A percentile compares a stretch with the other conserved stretches of the same genome.
Evolutionary conservation across 2,113 vertebrate genomes (phyloP).

Genomic region (Micromys minutus): DNA sequence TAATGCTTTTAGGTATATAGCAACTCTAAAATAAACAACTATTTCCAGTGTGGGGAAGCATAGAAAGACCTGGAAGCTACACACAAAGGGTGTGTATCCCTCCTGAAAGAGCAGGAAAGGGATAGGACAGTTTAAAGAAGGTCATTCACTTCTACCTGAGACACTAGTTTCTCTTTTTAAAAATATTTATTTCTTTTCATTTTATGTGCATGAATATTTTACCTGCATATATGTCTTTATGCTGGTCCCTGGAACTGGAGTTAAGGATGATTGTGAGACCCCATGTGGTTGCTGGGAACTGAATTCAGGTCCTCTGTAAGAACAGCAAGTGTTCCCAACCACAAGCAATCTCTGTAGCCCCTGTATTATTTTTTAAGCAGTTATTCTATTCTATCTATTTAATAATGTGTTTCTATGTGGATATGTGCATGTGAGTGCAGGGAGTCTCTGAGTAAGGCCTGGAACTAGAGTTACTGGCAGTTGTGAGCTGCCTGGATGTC

Average conservation of each 20-base stretch:
- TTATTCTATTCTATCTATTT: background rate
- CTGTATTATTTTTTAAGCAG: background rate
- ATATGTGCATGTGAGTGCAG: background rate
- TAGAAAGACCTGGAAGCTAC: background rate
- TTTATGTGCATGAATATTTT: background rate
- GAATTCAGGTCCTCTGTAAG: background rate
- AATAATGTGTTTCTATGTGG: background rate
- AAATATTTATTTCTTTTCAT: background rate
- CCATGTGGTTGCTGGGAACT: background rate
- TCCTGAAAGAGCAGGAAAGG: background rate
- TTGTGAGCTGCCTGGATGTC: background rate
- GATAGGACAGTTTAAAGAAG: background rate
- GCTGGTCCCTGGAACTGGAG: background rate
- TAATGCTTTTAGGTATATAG: background rate
- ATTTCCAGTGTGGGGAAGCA: background rate
- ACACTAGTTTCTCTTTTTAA: background rate
- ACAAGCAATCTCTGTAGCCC: background rate
- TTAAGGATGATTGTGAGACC: background rate
- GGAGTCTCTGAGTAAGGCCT: background rate
- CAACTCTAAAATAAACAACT: background rate
- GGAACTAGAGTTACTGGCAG: background rate
- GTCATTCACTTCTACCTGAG: background rate
- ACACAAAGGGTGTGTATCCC: background rate
- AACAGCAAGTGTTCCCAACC: background rate
- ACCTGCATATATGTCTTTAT: background rate